Evolutionary conservation across 64 coral and sea anemone species (phyloP), one percentile per base, ranked within the genome.

Genomic region (Orbicella faveolata): DNA sequence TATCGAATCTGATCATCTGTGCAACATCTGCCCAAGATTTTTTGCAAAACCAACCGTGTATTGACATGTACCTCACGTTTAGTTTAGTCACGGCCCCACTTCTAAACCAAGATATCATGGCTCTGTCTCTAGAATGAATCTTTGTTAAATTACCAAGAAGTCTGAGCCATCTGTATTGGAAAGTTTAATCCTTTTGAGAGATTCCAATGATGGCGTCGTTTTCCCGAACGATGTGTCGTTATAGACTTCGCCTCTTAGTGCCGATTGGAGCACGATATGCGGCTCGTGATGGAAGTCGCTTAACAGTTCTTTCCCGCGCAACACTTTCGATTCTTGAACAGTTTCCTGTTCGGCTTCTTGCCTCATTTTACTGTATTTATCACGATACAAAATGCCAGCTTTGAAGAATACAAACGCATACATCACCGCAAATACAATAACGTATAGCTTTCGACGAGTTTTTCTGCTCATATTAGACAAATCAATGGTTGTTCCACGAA

Each of bases 361-460:
- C 36, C 3, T 69, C 16, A 7, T 84, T 41, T 84, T 48, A n/a
- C 36, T 67, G 36, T 84, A 7, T 41, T 84, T 51, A 25, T 68
- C 34, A 10, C 14, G 63, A 8, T 68, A 41, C 14, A 67, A 25
- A 41, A 84, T 84, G 19, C 57, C 81, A 23, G 68, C 34, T 39
- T 84, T 8, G 81, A 84, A 67, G 81, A 84, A 84, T 6, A 84
- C 19, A 13, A 68, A 41, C 19, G 81, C 81, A 30, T 33, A 39
- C 34, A 68, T 67, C 18, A 36, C 20, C 9, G 81, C 81, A 7
- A 84, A 36, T 13, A 66, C 9, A 30, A 84, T 48, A 35, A 84
- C 18, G 9, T n/a, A 84, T 2, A 68, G 13, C 36, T 44, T 67
- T 68, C 81, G 63, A 68, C 63, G 81, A n/a, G 12, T 36, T 20